Conservation (phyloP, 2,113 vertebrate genomes). For the Cepphus grylle region DNA sequence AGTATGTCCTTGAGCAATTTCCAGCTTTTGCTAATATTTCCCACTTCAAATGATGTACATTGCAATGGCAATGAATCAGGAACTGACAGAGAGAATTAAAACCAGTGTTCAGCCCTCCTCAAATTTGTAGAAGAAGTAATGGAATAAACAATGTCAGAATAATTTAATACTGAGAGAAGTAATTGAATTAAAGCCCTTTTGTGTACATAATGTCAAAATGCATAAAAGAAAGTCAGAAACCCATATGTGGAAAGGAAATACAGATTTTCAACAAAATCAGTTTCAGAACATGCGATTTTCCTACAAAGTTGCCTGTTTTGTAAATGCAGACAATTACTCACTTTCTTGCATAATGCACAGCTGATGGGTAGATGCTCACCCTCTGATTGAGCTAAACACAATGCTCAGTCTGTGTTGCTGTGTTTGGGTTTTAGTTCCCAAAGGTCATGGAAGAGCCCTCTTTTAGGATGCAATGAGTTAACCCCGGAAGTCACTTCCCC, state of each 20-base stretch:
- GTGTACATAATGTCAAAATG: constrained; percentile 66
- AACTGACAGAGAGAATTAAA: constrained; percentile 67
- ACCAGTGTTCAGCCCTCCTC: constrained; percentile 52
- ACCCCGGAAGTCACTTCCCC: background rate
- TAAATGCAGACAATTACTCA: constrained; percentile 2
- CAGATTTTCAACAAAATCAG: constrained; percentile 53
- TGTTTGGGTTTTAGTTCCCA: background rate
- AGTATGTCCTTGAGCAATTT: constrained; percentile 51
- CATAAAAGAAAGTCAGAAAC: constrained; percentile 65
- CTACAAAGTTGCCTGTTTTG: background rate
- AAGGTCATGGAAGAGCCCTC: background rate
- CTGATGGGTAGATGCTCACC: background rate
- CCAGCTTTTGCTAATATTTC: constrained; percentile 63
- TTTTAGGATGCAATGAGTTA: background rate
- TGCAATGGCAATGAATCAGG: constrained; percentile 53
- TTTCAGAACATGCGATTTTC: constrained; percentile 45
- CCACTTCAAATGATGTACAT: constrained; percentile 65
- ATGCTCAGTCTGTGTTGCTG: background rate
- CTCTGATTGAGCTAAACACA: background rate
- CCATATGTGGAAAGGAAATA: constrained; percentile 57
- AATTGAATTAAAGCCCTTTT: constrained; percentile 67
- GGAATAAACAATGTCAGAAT: constrained; percentile 72
- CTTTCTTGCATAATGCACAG: constrained; percentile 21
- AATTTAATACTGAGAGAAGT: constrained; percentile 66
- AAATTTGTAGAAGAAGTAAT: constrained; percentile 60